Base-by-base conservation (phyloP, 2,113 vertebrate genomes). In the Thinocorus orbignyianus region DNA sequence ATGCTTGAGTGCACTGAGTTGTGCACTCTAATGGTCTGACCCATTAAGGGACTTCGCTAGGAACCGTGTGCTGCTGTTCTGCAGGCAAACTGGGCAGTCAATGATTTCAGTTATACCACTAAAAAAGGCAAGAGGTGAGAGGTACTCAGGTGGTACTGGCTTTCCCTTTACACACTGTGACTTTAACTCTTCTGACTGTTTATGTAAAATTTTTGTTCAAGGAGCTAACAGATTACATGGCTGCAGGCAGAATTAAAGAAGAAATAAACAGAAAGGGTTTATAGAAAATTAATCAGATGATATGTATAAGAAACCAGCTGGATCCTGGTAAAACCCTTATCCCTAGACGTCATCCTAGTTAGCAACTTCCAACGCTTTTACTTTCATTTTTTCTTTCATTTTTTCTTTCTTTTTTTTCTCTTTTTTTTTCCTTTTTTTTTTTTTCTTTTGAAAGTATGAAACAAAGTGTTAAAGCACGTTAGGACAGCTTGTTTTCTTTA, bases 21-120 rank as follows among this genome's bases (percentile, higher is more conserved):
- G 55, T 92, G 74, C 94, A 82, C 80, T 95, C 91, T 96, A 48
- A 83, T 94, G 68, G 48, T 79, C 42, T 89, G 74, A 88, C 71
- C 81, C 90, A 68, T 44, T 94, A 77, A 92, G 69, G 58, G 73
- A 52, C 73, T 95, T 92, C 4, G 2, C 48, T 52, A 42, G 62
- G 66, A 74, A 55, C 78, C 57, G 16, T 55, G 17, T 64, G 41
- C 22, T 81, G 41, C 31, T 73, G 26, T 93, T 68, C 68, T 92
- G 41, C 30, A 37, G 44, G 62, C 86, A 95, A 95, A 79, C 26
- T 90, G 70, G 81, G 60, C 51, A 95, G 94, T 82, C 90, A 90
- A 83, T 92, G n/a, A 87, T 85, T 95, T 97, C 87, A 61, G 51
- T 72, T 39, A 41, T 58, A 71, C 76, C 81, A 57, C 35, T 54